phyloP scores from a whole-genome alignment of 2,113 vertebrate genomes.

The Clarias magur region DNA sequence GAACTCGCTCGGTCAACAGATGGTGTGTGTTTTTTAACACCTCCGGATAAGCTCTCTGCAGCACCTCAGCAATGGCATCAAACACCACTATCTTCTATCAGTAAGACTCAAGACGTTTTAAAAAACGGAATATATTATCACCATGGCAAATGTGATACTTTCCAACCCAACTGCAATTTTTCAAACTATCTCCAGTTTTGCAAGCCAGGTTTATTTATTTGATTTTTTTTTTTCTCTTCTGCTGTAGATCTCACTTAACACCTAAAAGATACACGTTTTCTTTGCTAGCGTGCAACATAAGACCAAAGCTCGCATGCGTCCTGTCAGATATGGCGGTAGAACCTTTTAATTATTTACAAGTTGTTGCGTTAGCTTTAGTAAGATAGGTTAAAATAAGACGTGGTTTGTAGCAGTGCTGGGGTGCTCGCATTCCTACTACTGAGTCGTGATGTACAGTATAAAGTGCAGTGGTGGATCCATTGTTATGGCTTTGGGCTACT shows the following conservation, averaged over 20 bases:
- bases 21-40: slow-evolving; percentile 56
- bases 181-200: background rate
- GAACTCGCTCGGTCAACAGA: slow-evolving; percentile 54
- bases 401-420: background rate
- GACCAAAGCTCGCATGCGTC: background rate
- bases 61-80: slow-evolving; percentile 4
- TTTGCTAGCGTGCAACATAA: background rate
- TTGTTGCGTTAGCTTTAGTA: background rate
- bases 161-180: slow-evolving; percentile 1
- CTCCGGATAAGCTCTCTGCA: slow-evolving; percentile 36
- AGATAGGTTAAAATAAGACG: background rate
- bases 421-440: background rate
- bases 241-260: background rate
- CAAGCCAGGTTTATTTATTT: background rate
- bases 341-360: background rate
- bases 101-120: background rate
- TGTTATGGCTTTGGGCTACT: background rate
- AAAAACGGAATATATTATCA: slow-evolving; percentile 37
- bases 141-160: slow-evolving; percentile 40
- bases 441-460: background rate
- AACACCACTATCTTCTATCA: slow-evolving; percentile 12
- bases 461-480: background rate
- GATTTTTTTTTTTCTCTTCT: background rate
- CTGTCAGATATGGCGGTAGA: background rate
- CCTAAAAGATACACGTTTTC: background rate